Evolutionary conservation across 2,888 invertebrate species (phyloP), one percentile per base, ranked within the genome.

Genomic region (Lasioglossum morio): DNA sequence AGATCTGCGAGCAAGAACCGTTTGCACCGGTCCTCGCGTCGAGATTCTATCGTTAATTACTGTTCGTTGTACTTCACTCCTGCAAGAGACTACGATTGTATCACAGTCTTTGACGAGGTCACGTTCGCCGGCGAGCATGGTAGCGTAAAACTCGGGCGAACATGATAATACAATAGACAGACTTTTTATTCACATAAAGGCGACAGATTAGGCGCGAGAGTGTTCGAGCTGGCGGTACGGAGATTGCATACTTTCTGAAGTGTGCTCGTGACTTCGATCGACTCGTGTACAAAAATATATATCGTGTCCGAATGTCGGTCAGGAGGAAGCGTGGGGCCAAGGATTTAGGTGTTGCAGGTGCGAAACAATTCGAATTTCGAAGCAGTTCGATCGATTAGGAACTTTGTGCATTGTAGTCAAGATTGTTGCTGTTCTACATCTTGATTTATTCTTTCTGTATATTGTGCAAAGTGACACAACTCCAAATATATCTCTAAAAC

Each of bases 41-140:
- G 81, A 57, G 43, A 72, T 37, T 72, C 34, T 57, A 82, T 77
- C 63, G 60, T 79, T 90, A 81, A 83, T 85, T 81, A 85, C 85
- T 74, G n/a, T 82, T 87, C 85, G 89, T 88, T 91, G 91, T 89
- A 91, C 89, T 90, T 90, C 53, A 90, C 84, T 82, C 85, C 81
- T 90, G 89, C 87, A 86, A 84, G 73, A 89, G 87, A 91, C 89
- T 90, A 90, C 90, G 85, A 87, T 89, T 90, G 82, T 89, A 90
- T 89, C 90, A 88, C 91, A 90, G 90, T 87, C 85, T 80, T 88
- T 90, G 89, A 91, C 87, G 87, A 87, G 82, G 69, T 87, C 81
- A 88, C 77, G 74, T 83, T 87, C 84, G 81, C 79, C 72, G 63
- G 1, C 76, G 77, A 81, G 40, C 76, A 40, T 77, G 82, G 78